Evolutionary conservation across 2,888 invertebrate genomes (phyloP), one percentile per base, ranked within the genome.

Genomic region (Nudaria mundana): DNA sequence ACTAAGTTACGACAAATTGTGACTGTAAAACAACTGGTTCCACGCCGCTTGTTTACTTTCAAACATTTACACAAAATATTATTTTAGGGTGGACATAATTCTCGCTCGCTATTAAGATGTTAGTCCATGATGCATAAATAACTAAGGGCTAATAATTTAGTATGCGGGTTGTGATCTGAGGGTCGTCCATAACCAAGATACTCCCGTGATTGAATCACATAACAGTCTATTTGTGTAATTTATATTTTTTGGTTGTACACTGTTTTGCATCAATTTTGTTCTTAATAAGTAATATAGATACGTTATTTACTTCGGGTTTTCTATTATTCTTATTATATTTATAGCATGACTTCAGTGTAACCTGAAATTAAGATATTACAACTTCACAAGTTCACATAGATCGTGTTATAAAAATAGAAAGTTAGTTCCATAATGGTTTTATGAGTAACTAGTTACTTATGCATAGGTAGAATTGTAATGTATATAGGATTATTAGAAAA

Each of bases 11-110:
- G 68, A 76, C 75, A 74, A 71, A 75, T 67, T 72, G 67, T 64
- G 56, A 70, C 64, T 66, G 66, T 76, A 77, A 81, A 81, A 63
- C 66, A 74, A 58, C 68, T 62, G 66, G 56, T 69, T 66, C 56
- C 66, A 68, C 70, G 58, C 66, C 56, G 71, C 57, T 79, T 82
- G 83, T 86, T 86, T 86, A 84, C 81, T 84, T 84, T 79, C 79
- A 77, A 85, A 82, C 78, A 81, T 84, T 86, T 81, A 81, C 78
- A 75, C 84, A 82, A 85, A 87, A 86, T 86, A 87, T 86, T 85
- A 83, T 87, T 85, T 87, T 83, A 86, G 86, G 87, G 71, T 82
- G 81, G 80, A 83, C 83, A 77, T 85, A 81, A 84, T 77, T 86
- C 82, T 62, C 64, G 58, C 62, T 67, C 53, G 76, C 85, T 79